Evolutionary conservation across 1,140 invertebrate genomes (phyloP), one percentile per base, ranked within the genome.

Genomic region (Bacillus rossius): DNA sequence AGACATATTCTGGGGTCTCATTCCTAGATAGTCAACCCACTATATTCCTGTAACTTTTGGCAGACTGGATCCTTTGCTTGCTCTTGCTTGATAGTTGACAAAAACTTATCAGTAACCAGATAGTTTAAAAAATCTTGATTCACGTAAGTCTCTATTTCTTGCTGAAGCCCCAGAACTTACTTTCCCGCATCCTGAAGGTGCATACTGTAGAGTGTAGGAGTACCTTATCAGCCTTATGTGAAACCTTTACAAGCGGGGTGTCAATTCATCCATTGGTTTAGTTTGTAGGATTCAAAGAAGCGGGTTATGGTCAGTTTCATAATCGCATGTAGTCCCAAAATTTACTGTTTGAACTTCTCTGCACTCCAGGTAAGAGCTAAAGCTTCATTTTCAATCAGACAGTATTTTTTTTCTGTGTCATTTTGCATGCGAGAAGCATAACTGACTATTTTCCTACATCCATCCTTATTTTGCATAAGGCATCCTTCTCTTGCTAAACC

Each of bases 171-270:
- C 29, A 34, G 29, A 4, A 7, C 29, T 34, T 34, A 34, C 29
- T 34, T 10, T 10, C 10, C 29, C 10, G 29, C 29, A n/a, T n/a
- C 10, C 29, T 7, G 29, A 34, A 34, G 4, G 29, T 7, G 29
- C 4, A 34, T 34, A 34, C 10, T 34, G 29, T 10, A 34, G 5
- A 7, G 10, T 34, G 10, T 34, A 34, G 5, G 29, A 34, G 29
- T 34, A 34, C 29, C 29, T 34, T 10, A 34, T 34, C 29, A 34
- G 10, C 29, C 68, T 43, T 7, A 75, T 53, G 8, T 71, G 61
- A 48, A 75, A 69, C 41, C 69, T 43, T 61, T 76, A 72, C 8
- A 77, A 56, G n/a, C 73, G 43, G 16, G 67, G 64, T 8, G 69
- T 66, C 25, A 73, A 59, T 5, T 67, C 65, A 26, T 71, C 67